Evolutionary conservation across 64 coral and sea anemone species (phyloP).

Genomic region (Acropora yongei): DNA sequence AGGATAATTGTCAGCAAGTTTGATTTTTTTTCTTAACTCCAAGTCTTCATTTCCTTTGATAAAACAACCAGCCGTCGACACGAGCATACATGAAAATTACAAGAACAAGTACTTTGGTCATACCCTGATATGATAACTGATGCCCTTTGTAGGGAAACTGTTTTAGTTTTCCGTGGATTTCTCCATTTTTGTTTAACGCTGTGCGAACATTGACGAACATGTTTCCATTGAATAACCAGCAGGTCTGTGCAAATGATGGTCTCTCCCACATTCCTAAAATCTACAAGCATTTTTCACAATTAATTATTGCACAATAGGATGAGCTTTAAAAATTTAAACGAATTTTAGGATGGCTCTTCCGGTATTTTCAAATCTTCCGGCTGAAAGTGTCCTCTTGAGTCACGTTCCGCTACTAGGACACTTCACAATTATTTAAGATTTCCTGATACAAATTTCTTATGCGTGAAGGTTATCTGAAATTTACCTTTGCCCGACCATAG

Average conservation of each 20-base stretch:
- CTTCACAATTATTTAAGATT: no score
- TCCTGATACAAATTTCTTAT: no score
- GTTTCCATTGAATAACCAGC: conserved; percentile 69
- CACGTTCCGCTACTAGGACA: no score
- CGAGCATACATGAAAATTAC: no score
- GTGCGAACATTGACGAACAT: conserved; percentile 79
- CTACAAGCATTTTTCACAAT: not conserved
- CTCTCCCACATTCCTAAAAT: conserved; percentile 72
- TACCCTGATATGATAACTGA: conserved; percentile 74
- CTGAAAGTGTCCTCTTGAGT: no score
- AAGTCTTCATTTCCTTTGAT: not conserved
- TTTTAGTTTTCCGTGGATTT: conserved; percentile 66
- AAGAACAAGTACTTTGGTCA: not conserved
- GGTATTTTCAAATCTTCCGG: no score
- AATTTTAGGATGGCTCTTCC: no score
- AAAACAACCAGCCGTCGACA: not conserved
- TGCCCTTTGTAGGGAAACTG: conserved; percentile 76
- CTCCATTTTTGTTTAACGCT: conserved; percentile 56
- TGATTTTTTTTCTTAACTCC: no score
- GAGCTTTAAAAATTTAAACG: no score
- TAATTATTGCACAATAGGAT: no score
- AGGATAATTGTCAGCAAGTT: no score
- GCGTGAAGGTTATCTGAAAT: not conserved
- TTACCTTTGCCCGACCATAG: conserved; percentile 39
- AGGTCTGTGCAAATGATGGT: conserved; percentile 64